Evolutionary conservation across 2,797 vertebrate species (phyloP).

Genomic region (Tangara arthus): DNA sequence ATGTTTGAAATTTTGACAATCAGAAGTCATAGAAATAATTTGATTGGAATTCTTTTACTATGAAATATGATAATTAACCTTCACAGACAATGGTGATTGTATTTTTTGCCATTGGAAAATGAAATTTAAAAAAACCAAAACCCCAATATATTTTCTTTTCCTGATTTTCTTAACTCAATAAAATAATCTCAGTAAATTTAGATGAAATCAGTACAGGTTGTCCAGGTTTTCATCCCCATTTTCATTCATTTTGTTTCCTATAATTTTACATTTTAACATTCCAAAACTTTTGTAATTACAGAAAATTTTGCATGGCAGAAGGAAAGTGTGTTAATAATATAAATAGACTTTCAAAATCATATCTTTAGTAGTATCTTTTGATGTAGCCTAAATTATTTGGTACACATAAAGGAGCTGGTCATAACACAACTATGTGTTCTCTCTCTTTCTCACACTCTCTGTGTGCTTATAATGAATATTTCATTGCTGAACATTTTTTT

Average conservation of each 20-base stretch:
- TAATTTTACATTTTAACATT: neutral
- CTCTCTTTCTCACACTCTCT: neutral
- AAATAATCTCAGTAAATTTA: neutral
- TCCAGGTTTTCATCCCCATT: neutral
- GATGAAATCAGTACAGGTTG: neutral
- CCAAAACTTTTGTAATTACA: neutral
- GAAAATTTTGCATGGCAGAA: neutral
- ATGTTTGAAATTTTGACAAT: neutral
- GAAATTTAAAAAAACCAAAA: fast-evolving
- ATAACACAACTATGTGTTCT: neutral
- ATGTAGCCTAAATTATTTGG: neutral
- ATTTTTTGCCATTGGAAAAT: neutral
- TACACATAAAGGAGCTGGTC: neutral
- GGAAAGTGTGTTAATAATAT: neutral
- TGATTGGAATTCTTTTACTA: neutral
- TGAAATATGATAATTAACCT: neutral
- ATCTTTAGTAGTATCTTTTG: neutral
- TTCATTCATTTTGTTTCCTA: neutral
- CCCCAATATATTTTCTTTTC: fast-evolving
- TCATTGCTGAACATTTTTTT: neutral
- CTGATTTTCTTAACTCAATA: neutral
- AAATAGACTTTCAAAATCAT: neutral
- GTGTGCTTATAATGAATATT: neutral
- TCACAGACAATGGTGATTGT: fast-evolving
- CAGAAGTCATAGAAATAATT: neutral